These are phyloP conservation scores for Oreochromis spilurus DNA, from an alignment of 2,113 vertebrate species.

Conservation along the genomic window DNA sequence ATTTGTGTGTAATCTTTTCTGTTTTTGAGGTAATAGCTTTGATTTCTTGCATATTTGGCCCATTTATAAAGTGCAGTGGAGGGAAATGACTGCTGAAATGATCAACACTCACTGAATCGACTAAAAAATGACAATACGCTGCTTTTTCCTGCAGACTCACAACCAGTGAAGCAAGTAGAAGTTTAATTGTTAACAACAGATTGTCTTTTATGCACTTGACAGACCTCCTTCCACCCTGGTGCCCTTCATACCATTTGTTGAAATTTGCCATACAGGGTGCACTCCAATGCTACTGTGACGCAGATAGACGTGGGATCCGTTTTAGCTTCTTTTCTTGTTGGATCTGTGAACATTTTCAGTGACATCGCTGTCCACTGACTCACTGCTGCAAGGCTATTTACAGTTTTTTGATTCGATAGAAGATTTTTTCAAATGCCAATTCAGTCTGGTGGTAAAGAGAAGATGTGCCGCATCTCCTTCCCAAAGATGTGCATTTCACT, in stretches of 20 bases:
- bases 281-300: neutral
- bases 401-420: accelerated
- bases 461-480: neutral
- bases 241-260: neutral
- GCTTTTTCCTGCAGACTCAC: neutral
- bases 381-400: neutral
- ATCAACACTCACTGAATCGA: neutral
- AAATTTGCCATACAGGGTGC: neutral
- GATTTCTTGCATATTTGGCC: neutral
- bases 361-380: neutral
- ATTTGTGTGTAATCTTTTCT: neutral
- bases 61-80: neutral
- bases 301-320: neutral
- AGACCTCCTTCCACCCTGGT: neutral
- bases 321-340: neutral
- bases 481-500: neutral
- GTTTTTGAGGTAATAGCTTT: neutral
- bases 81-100: neutral
- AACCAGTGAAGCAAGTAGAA: neutral
- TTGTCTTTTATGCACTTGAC: neutral
- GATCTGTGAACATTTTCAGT: neutral
- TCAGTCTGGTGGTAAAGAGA: neutral
- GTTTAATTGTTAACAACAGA: neutral
- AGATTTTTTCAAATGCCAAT: neutral
- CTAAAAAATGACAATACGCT: neutral